phyloP scores from a whole-genome alignment of 2,113 vertebrate species.

The Bubo scandiacus region DNA sequence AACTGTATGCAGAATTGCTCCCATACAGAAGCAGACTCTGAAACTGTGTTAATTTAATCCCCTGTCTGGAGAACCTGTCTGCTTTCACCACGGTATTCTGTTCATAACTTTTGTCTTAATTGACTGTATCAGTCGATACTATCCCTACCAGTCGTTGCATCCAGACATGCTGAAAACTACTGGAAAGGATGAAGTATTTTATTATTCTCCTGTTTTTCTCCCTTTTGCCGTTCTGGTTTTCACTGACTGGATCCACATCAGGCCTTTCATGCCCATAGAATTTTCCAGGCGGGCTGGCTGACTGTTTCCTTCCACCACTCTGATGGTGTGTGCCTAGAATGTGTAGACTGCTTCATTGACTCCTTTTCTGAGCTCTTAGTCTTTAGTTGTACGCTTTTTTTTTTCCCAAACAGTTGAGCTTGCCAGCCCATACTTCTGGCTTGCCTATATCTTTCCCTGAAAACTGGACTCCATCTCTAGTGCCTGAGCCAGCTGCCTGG shows the following conservation, averaged over 20 bases:
- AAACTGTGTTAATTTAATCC: not conserved
- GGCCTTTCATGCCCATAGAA: not conserved
- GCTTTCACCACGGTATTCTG: not conserved
- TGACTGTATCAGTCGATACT: not conserved
- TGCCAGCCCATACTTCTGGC: conserved; percentile 58
- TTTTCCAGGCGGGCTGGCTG: conserved; percentile 39
- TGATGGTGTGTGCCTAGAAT: conserved; percentile 30
- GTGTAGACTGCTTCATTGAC: conserved; percentile 24
- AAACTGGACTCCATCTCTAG: not conserved
- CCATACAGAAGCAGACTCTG: not conserved
- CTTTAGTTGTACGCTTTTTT: not conserved
- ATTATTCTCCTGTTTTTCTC: not conserved
- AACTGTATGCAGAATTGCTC: not conserved
- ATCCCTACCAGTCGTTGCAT: not conserved
- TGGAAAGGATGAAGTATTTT: not conserved
- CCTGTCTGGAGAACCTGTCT: not conserved
- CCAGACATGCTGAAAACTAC: not conserved
- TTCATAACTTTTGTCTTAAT: not conserved
- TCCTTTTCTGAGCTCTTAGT: not conserved
- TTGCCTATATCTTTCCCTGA: conserved; percentile 35
- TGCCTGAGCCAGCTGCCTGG: conserved; percentile 24
- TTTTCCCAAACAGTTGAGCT: not conserved
- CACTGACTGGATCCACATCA: not conserved
- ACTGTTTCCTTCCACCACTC: not conserved
- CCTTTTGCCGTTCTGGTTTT: not conserved